Percentiles rank a stretch among this genome's conserved stretches.
phyloP scores from a whole-genome alignment of 1,140 invertebrate genomes.

The Drosophila lowei region DNA sequence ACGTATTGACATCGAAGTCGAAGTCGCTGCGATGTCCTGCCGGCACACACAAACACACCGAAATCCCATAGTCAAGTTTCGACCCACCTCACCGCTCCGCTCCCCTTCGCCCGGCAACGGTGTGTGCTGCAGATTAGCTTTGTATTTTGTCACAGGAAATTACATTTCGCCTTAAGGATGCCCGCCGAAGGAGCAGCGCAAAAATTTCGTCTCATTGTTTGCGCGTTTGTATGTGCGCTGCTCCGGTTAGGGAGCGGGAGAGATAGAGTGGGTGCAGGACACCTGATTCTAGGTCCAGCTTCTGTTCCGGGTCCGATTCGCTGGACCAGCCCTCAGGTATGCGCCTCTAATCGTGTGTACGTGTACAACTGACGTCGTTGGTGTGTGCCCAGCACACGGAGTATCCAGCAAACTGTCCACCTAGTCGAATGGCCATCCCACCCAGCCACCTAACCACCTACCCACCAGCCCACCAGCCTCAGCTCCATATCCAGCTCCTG shows the following conservation, averaged over 20 bases:
- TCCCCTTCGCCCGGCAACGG: slow-evolving; percentile 22
- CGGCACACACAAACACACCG: slow-evolving; percentile 25
- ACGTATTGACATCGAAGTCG: slow-evolving; percentile 42
- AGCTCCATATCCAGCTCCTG: slow-evolving; percentile 25
- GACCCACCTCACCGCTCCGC: slow-evolving; percentile 39
- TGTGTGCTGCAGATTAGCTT: slow-evolving; percentile 72
- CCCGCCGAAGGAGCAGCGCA: slow-evolving; percentile 32
- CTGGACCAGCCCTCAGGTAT: slow-evolving; percentile 33
- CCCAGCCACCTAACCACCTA: too few species aligned
- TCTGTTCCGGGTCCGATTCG: slow-evolving; percentile 24
- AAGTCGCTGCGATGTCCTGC: slow-evolving; percentile 50
- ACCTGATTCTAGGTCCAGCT: slow-evolving; percentile 42
- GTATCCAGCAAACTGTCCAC: slow-evolving; percentile 35
- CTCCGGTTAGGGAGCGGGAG: neutral
- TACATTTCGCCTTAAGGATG: slow-evolving; percentile 79
- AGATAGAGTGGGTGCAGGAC: slow-evolving; percentile 32
- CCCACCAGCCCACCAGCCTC: neutral
- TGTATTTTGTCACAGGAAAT: slow-evolving; percentile 82
- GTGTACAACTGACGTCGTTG: slow-evolving; percentile 52
- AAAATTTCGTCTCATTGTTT: slow-evolving; percentile 79
- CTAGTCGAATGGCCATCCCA: too few species aligned
- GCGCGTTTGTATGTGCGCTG: slow-evolving; percentile 28
- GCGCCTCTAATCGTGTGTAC: slow-evolving; percentile 69
- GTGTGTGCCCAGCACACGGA: slow-evolving; percentile 34
- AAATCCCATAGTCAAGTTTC: slow-evolving; percentile 73